These are phyloP conservation scores for Apomyelois bistriatella DNA, from an alignment of 2,888 invertebrate species.

Conservation along the genomic window DNA sequence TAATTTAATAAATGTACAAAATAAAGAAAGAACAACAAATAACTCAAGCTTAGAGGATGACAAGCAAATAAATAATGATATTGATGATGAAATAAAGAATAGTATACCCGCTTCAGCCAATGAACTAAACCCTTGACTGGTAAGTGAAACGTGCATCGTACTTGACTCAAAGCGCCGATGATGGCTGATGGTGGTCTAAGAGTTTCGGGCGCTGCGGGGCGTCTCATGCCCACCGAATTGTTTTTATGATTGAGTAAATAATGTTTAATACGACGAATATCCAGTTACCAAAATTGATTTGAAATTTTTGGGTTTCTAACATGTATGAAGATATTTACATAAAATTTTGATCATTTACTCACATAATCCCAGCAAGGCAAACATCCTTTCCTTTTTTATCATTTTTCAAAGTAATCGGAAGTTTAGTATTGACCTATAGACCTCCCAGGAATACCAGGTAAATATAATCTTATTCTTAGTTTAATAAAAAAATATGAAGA, in stretches of 20 bases:
- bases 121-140: conserved; percentile 18
- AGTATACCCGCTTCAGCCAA: conserved; percentile 21
- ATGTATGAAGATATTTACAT: not conserved
- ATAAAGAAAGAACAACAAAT: no score
- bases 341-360: not conserved
- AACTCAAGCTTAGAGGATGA: no score
- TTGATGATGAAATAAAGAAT: no score
- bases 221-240: conserved; percentile 33
- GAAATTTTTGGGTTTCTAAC: not conserved
- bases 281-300: conserved; percentile 4
- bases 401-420: no score
- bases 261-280: conserved; percentile 13
- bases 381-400: no score
- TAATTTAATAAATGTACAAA: no score
- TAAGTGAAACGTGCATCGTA: conserved; percentile 10
- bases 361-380: not conserved
- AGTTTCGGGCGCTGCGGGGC: conserved; percentile 44
- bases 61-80: no score
- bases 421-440: no score
- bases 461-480: no score
- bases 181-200: conserved; percentile 44
- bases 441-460: no score
- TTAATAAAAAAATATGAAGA: no score
- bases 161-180: conserved; percentile 33
- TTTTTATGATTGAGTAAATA: conserved; percentile 42